Evolutionary conservation across 2,797 vertebrate genomes (phyloP).

Genomic region (Sebastes miniatus): DNA sequence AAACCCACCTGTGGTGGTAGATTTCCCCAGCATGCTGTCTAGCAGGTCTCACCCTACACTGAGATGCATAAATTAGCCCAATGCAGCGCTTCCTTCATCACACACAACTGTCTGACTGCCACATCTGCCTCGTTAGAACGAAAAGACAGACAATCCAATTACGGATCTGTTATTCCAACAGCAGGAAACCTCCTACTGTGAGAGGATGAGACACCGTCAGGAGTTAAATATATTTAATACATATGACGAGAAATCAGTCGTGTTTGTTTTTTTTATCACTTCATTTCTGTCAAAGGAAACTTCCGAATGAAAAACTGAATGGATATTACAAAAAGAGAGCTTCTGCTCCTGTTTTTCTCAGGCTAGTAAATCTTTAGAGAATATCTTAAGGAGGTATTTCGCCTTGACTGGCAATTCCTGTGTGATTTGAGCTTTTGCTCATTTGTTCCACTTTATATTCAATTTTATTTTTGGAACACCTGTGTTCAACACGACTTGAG

Average conservation of each 20-base stretch:
- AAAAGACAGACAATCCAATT: slow-evolving; percentile 59
- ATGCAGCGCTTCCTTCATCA: slow-evolving; percentile 12
- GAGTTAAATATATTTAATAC: slow-evolving; percentile 43
- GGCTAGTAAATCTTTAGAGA: background rate
- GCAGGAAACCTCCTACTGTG: slow-evolving; percentile 31
- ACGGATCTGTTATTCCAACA: slow-evolving; percentile 34
- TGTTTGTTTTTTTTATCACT: background rate
- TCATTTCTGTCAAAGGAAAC: slow-evolving; percentile 1
- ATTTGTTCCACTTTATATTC: background rate
- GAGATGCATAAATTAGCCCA: slow-evolving; percentile 64
- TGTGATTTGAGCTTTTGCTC: slow-evolving; percentile 1
- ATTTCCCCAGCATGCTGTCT: slow-evolving; percentile 51
- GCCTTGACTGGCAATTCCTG: background rate
- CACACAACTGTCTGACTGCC: slow-evolving; percentile 38
- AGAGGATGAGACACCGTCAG: slow-evolving; percentile 11
- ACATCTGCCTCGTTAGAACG: slow-evolving; percentile 52
- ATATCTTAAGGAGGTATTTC: slow-evolving; percentile 12
- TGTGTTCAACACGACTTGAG: background rate
- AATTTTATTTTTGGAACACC: background rate
- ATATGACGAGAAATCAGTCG: slow-evolving; percentile 5
- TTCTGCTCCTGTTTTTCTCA: background rate
- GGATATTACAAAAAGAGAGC: background rate
- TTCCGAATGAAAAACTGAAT: background rate
- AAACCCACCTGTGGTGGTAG: slow-evolving; percentile 62
- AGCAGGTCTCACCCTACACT: slow-evolving; percentile 31